Evolutionary conservation across 2,113 vertebrate species (phyloP), one percentile per base, ranked within the genome.

Genomic region (Chaetura pelagica): DNA sequence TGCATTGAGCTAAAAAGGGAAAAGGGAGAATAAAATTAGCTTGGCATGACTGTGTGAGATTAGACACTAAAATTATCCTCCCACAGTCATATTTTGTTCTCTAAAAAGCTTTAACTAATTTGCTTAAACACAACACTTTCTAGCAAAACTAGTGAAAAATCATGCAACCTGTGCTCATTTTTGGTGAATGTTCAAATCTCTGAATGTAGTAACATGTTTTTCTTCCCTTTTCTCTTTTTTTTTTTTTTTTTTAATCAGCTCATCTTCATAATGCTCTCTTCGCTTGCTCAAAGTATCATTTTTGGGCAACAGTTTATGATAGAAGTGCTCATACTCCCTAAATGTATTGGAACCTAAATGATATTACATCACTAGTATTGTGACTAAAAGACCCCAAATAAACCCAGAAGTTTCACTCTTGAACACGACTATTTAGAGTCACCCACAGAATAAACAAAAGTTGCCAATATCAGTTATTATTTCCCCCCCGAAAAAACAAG

Each of bases 101-200:
- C 75, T 87, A 83, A 94, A 96, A 58, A 80, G 67, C 73, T 89
- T 94, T 90, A 66, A 63, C 69, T 92, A 77, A 83, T 93, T 95
- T 84, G 22, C 63, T 94, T 61, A 79, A 29, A 5, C 62, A 89
- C 24, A 62, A 32, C 46, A 48, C 21, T 59, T 95, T 79, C 42
- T 20, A 83, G 38, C 55, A 51, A 96, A 83, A 79, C 34, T 79
- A 90, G 85, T 73, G 51, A 80, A 93, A 89, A 82, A 57, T 21
- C 8, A 40, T 38, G 17, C 29, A 78, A 51, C 18, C 74, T 42
- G 5, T n/a, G 16, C 54, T 87, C 29, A 17, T 46, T 84, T 89
- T 48, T 40, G 10, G 7, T 67, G 64, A 61, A 21, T 54, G 59
- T 35, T 64, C 21, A 91, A 78, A 30, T 18, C 3, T 64, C 19